A percentile compares a stretch with the other conserved stretches of the same genome.
These are phyloP conservation scores for Euura lappo DNA, from an alignment of 1,140 invertebrate genomes.

Conservation along the genomic window DNA sequence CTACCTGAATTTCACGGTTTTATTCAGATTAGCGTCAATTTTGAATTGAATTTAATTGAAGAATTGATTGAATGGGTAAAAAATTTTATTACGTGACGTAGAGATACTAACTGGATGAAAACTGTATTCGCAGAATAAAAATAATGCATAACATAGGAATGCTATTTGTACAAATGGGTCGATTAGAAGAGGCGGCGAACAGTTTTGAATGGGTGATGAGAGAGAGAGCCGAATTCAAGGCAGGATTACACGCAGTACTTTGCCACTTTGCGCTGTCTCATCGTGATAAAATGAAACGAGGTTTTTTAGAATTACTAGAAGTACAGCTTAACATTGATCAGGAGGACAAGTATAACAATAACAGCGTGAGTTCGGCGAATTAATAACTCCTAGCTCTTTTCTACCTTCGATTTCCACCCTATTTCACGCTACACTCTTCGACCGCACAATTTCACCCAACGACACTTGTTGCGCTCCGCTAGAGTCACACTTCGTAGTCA, in stretches of 20 bases:
- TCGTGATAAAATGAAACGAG: slow-evolving; percentile 91
- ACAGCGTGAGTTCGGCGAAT: slow-evolving; percentile 44
- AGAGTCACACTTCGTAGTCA: background rate
- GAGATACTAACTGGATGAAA: slow-evolving; percentile 23
- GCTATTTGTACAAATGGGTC: slow-evolving; percentile 93
- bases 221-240: slow-evolving; percentile 88
- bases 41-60: no score
- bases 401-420: no score
- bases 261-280: slow-evolving; percentile 95
- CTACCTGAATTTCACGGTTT: slow-evolving; percentile 4
- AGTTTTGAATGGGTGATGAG: slow-evolving; percentile 99
- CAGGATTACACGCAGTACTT: slow-evolving; percentile 88
- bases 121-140: slow-evolving; percentile 75
- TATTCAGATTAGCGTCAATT: no score
- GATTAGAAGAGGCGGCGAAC: slow-evolving; percentile 93
- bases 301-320: slow-evolving; percentile 89
- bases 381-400: no score
- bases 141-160: slow-evolving; percentile 99
- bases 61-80: no score
- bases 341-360: slow-evolving; percentile 76
- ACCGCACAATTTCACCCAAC: no score
- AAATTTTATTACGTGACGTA: no score
- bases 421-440: no score
- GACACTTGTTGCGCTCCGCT: no score
- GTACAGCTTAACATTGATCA: slow-evolving; percentile 85